Conservation (phyloP, 2,888 invertebrate species). For the Ophonus ardosiacus region DNA sequence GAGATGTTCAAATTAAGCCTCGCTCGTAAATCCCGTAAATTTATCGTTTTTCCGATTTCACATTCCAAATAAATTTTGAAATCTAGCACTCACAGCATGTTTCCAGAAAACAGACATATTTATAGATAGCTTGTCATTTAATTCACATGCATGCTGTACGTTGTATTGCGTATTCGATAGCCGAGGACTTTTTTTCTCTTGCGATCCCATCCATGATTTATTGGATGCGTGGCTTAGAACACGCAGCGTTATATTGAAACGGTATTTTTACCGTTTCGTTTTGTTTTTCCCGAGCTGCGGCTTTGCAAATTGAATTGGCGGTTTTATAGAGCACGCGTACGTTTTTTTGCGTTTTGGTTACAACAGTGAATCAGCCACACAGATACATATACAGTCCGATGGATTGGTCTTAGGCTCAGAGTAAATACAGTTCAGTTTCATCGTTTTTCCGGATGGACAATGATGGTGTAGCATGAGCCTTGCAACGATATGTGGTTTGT, state of each 20-base stretch:
- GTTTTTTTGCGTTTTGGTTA: conserved; percentile 49
- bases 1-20: background rate
- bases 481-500: conserved; percentile 15
- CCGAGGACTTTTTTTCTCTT: conserved; percentile 21
- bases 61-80: conserved; percentile 35
- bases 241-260: conserved; percentile 58
- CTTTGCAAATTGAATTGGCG: conserved; percentile 61
- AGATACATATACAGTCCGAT: background rate
- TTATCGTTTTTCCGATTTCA: conserved; percentile 1
- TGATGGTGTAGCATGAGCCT: background rate
- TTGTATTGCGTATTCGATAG: conserved; percentile 38
- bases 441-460: background rate
- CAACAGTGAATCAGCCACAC: conserved; percentile 40
- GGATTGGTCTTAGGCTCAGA: background rate
- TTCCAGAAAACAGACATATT: conserved; percentile 37
- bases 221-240: conserved; percentile 48
- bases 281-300: conserved; percentile 46
- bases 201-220: conserved; percentile 55
- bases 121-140: conserved; percentile 52
- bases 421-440: conserved; percentile 14
- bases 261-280: conserved; percentile 52
- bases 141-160: conserved; percentile 35
- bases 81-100: conserved; percentile 30
- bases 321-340: conserved; percentile 58
- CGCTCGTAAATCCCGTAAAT: conserved; percentile 25